Evolutionary conservation across 2,797 vertebrate species (phyloP).

Genomic region (Lagodon rhomboides): DNA sequence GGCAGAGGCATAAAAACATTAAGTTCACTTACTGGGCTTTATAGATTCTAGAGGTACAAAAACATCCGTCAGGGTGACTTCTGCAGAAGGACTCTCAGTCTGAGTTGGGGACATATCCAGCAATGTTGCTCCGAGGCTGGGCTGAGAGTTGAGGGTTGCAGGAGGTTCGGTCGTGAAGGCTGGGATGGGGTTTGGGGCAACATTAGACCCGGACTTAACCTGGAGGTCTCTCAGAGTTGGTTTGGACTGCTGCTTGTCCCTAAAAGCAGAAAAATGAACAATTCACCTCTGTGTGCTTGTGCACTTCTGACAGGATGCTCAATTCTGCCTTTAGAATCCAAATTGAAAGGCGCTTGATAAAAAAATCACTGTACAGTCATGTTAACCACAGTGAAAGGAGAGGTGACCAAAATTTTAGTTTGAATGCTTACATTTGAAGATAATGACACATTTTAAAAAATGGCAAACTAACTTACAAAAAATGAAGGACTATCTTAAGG

Average conservation of each 20-base stretch:
- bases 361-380: neutral
- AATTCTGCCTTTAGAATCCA: neutral
- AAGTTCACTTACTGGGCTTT: slow-evolving; percentile 91
- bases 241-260: slow-evolving; percentile 94
- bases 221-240: slow-evolving; percentile 96
- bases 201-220: slow-evolving; percentile 84
- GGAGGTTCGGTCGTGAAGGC: slow-evolving; percentile 67
- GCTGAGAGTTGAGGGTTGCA: slow-evolving; percentile 60
- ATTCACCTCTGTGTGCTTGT: neutral
- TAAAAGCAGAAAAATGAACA: slow-evolving; percentile 58
- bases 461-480: neutral
- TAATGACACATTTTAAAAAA: neutral
- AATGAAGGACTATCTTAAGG: neutral
- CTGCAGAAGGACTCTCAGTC: slow-evolving; percentile 47
- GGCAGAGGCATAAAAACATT: neutral
- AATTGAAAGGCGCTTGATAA: neutral
- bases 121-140: slow-evolving; percentile 64
- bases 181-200: slow-evolving; percentile 67
- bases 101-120: slow-evolving; percentile 69
- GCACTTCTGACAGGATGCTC: neutral
- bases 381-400: neutral
- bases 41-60: slow-evolving; percentile 97
- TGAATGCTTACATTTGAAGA: neutral
- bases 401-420: neutral
- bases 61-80: slow-evolving; percentile 88